Evolutionary conservation across 2,888 invertebrate genomes (phyloP), one percentile per base, ranked within the genome.

Genomic region (Lasiommata megera): DNA sequence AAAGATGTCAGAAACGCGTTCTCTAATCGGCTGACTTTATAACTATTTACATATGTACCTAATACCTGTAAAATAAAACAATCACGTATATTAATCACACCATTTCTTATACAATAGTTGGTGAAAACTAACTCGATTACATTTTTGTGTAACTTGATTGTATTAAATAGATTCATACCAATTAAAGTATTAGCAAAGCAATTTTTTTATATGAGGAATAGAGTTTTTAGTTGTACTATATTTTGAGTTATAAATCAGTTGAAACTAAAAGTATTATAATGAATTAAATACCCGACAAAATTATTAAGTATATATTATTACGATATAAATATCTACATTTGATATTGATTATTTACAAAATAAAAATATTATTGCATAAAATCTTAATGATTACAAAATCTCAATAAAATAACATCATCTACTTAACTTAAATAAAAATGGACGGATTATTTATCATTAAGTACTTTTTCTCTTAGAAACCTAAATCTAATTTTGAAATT

Each of bases 241-340:
- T 16, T 38, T 14, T 38, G n/a, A 14, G 3, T 38, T 16, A 40
- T 9, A 17, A 17, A 17, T 17, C 3, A 17, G 11, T 17, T 9
- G 9, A 40, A 40, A 3, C 3, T 18, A 43, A 12, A 23, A n/a
- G n/a, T n/a, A n/a, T n/a, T n/a, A n/a, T 28, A 28, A 9, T 23
- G 3, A 43, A 43, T 34, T 34, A 43, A 43, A 43, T 43, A 43
- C 43, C 43, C 43, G 40, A 17, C 17, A 17, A 40, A 17, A 40
- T 17, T 40, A 17, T 11, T 5, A 40, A 23, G 23, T n/a, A n/a
- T n/a, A n/a, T n/a, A n/a, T 28, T 40, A 40, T 14, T 38, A 18
- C n/a, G n/a, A 41, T 23, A n/a, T 41, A 43, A 12, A 7, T 43
- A 43, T 43, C 43, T 43, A 43, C 43, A 43, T 23, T 43, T 28